Percentiles rank a stretch among this genome's conserved stretches.
Conservation (phyloP, 2,113 vertebrate genomes). For the Motacilla alba region DNA sequence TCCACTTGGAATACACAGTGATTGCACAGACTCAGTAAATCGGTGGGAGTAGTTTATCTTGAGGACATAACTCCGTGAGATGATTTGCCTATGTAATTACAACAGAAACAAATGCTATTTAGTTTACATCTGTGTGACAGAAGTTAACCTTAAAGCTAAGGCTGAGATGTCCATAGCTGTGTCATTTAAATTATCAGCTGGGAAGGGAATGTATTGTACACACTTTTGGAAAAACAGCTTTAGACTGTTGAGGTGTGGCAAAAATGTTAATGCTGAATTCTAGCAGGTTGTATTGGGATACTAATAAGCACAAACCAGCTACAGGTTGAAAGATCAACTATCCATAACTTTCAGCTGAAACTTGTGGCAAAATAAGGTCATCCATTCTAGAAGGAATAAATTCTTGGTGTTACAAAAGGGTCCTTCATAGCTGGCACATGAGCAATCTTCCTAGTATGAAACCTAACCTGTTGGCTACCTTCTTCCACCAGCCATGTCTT, state of each 20-base stretch:
- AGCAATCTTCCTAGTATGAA: background rate
- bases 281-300: background rate
- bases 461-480: background rate
- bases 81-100: background rate
- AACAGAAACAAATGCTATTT: background rate
- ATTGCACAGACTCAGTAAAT: background rate
- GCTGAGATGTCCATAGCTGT: background rate
- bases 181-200: background rate
- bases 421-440: background rate
- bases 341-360: background rate
- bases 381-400: background rate
- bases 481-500: conserved; percentile 80
- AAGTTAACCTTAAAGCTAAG: background rate
- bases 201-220: background rate
- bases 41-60: background rate
- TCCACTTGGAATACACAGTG: background rate
- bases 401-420: background rate
- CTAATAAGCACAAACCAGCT: background rate
- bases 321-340: background rate
- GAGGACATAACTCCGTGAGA: background rate
- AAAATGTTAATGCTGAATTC: background rate
- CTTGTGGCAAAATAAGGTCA: background rate
- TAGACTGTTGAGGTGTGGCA: background rate
- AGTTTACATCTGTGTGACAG: background rate
- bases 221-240: background rate